phyloP scores from a whole-genome alignment of 2,797 vertebrate genomes.

The Dendrocincla tyrannina region DNA sequence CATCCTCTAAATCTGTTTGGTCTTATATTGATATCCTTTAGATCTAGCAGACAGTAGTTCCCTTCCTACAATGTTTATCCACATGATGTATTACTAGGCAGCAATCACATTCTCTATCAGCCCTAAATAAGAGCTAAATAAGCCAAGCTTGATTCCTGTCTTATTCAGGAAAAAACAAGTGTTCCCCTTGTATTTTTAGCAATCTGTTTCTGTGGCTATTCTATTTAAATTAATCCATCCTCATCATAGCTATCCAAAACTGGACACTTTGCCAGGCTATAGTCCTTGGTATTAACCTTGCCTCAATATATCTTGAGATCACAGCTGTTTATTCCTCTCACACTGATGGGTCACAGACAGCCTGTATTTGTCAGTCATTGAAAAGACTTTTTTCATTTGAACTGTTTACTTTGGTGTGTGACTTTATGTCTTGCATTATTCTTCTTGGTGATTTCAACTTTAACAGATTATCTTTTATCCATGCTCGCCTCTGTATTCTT shows the following conservation, averaged over 20 bases:
- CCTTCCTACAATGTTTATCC: not conserved
- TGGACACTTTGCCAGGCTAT: not conserved
- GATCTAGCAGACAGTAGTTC: not conserved
- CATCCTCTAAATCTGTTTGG: not conserved
- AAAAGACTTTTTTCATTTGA: not conserved
- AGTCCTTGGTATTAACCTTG: not conserved
- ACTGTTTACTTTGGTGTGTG: not conserved
- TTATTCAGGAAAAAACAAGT: not conserved
- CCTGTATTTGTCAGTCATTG: not conserved
- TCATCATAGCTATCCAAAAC: not conserved
- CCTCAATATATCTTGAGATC: not conserved
- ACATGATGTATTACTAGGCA: not conserved
- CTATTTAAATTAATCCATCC: not conserved
- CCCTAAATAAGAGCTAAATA: not conserved
- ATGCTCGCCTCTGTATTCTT: not conserved
- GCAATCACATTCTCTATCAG: not conserved
- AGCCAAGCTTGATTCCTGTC: not conserved
- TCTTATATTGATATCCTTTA: not conserved
- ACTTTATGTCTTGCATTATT: not conserved
- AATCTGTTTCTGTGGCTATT: not conserved
- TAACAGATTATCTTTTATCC: not conserved
- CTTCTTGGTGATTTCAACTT: not conserved
- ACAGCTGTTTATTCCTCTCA: not conserved
- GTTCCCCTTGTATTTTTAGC: not conserved
- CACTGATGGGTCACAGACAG: not conserved